phyloP scores from a whole-genome alignment of 2,888 invertebrate species.

The Eupithecia exiguata region DNA sequence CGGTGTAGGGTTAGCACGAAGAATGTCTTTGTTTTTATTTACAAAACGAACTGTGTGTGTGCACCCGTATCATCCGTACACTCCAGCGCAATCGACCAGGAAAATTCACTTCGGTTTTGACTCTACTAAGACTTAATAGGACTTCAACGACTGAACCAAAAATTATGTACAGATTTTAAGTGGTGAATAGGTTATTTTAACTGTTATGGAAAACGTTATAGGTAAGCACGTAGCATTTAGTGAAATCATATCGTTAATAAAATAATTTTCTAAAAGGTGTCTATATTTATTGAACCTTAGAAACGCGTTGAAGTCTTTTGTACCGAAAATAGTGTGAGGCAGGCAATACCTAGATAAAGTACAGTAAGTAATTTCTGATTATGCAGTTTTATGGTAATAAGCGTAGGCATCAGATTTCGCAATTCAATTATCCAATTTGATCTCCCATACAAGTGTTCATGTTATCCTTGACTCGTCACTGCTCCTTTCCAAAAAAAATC shows the following conservation, averaged over 20 bases:
- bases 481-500: slow-evolving; percentile 42
- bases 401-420: slow-evolving; percentile 48
- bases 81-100: slow-evolving; percentile 72
- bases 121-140: slow-evolving; percentile 47
- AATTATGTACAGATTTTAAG: neutral
- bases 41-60: slow-evolving; percentile 71
- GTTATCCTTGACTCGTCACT: slow-evolving; percentile 54
- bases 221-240: neutral
- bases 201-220: neutral
- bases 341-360: neutral
- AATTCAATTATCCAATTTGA: slow-evolving; percentile 49
- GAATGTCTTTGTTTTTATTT: slow-evolving; percentile 73
- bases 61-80: slow-evolving; percentile 78
- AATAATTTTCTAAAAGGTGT: neutral
- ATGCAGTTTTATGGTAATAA: slow-evolving; percentile 5
- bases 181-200: neutral
- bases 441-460: slow-evolving; percentile 45
- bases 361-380: slow-evolving; percentile 3
- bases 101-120: slow-evolving; percentile 67
- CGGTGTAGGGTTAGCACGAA: slow-evolving; percentile 70
- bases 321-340: neutral
- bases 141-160: slow-evolving; percentile 2
- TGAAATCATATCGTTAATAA: neutral
- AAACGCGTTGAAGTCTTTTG: slow-evolving; percentile 10
- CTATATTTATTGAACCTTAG: neutral